Base-by-base conservation (phyloP, 1,140 invertebrate genomes). In the Drosophila orena region DNA sequence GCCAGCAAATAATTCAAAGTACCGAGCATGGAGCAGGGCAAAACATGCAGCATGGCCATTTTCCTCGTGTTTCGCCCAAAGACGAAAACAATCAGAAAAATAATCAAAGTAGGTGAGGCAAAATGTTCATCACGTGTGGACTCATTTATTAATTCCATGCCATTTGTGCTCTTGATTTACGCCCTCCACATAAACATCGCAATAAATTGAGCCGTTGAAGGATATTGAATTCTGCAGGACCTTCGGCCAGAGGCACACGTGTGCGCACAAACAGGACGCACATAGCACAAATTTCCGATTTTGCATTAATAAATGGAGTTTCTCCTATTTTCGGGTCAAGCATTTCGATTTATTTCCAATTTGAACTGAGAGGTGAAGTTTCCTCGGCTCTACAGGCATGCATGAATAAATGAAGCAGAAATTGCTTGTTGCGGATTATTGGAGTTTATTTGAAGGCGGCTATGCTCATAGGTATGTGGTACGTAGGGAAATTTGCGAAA, bases 71-170 rank as follows among this genome's bases (percentile, higher is more conserved):
- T 61, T 24, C 10, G 12, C 11, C 0, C 37, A 17, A 11, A 44
- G 27, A 17, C 17, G 17, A 17, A 17, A 17, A 17, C 17, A 17
- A 17, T 17, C 43, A 64, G 60, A 60, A 46, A 68, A 75, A 73
- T 49, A 85, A 69, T 55, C 35, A 56, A 61, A 14, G 35, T 7
- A 15, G 14, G 30, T 55, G 54, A 30, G 47, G 52, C 65, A 40
- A 70, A 57, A 57, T 20, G 27, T 70, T 57, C 59, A 65, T 56
- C 72, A 55, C 71, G 20, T 68, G 64, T 56, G 65, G 73, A 81
- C 77, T 77, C 84, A 89, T 89, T 89, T 89, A 89, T 89, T 89
- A 89, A 89, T 89, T 89, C 84, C 84, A 77, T 89, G 88, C 84
- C 84, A 89, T 89, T 89, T 89, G 72, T 79, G 74, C 55, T 77